phyloP scores from a whole-genome alignment of 1,140 invertebrate species.

The Drosophila rufa region DNA sequence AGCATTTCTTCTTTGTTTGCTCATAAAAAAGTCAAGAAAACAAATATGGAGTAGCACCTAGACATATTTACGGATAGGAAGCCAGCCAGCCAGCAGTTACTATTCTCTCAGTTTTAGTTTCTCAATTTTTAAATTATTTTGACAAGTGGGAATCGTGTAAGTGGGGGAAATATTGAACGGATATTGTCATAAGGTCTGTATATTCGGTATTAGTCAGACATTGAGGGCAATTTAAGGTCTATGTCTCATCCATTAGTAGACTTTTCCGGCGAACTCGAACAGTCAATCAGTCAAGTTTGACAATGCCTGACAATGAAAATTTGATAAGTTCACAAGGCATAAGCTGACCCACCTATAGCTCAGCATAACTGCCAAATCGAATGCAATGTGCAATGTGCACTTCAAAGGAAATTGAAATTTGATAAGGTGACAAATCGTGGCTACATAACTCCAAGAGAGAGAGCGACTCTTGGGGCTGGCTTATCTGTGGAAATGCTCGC shows the following conservation, averaged over 20 bases:
- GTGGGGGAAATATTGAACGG: neutral
- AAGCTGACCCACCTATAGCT: neutral
- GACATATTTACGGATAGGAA: slow-evolving; percentile 13
- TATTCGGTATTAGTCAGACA: slow-evolving; percentile 42
- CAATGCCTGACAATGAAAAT: slow-evolving; percentile 23
- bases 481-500: slow-evolving; percentile 8
- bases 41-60: slow-evolving; percentile 1
- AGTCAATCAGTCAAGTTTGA: neutral
- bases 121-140: neutral
- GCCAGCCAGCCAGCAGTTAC: slow-evolving; percentile 4
- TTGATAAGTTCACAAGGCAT: slow-evolving; percentile 3
- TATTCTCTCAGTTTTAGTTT: neutral
- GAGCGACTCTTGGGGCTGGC: neutral
- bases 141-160: neutral
- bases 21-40: slow-evolving; percentile 10
- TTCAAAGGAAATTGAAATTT: slow-evolving; percentile 15
- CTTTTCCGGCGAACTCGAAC: slow-evolving; percentile 39
- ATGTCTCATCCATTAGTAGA: slow-evolving; percentile 46
- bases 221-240: slow-evolving; percentile 11
- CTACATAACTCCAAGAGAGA: neutral
- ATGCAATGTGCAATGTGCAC: neutral
- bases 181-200: neutral
- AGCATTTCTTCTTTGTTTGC: slow-evolving; percentile 9
- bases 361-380: slow-evolving; percentile 6
- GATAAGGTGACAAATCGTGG: slow-evolving; percentile 26